A percentile compares a stretch with the other conserved stretches of the same genome.
phyloP scores from a whole-genome alignment of 2,113 vertebrate genomes.

The Eira barbara region DNA sequence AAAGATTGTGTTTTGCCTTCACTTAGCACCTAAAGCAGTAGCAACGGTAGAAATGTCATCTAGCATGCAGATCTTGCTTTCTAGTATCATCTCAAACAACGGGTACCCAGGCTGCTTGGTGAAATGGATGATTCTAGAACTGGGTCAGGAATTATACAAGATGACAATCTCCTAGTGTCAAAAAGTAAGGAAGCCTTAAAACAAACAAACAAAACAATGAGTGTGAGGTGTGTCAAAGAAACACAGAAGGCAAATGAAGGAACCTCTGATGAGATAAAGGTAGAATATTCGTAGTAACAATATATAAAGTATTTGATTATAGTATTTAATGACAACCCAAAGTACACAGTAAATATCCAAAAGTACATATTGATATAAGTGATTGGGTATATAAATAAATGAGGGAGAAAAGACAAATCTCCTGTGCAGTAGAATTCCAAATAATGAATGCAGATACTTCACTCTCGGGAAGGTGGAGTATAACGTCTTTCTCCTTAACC shows the following conservation, averaged over 20 bases:
- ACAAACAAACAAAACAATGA: neutral
- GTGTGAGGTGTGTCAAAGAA: neutral
- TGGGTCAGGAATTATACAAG: neutral
- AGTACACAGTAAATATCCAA: neutral
- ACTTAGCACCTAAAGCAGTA: neutral
- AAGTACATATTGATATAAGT: neutral
- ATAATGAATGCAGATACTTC: neutral
- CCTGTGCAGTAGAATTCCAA: neutral
- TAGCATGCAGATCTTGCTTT: neutral
- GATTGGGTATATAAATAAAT: neutral
- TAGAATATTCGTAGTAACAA: neutral
- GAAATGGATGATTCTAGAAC: neutral
- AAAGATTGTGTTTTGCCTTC: neutral
- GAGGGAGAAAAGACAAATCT: neutral
- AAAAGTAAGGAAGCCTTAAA: neutral
- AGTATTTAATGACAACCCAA: neutral
- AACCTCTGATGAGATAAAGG: neutral
- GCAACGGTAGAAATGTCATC: neutral
- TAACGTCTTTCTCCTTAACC: too few relatives aligned
- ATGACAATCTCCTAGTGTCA: neutral
- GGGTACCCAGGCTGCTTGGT: neutral
- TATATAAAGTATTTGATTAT: neutral
- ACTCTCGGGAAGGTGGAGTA: neutral
- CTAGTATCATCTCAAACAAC: neutral
- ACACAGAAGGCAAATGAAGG: neutral